Evolutionary conservation across 2,888 invertebrate species (phyloP), one percentile per base, ranked within the genome.

Genomic region (Acanthococcus lagerstroemiae): DNA sequence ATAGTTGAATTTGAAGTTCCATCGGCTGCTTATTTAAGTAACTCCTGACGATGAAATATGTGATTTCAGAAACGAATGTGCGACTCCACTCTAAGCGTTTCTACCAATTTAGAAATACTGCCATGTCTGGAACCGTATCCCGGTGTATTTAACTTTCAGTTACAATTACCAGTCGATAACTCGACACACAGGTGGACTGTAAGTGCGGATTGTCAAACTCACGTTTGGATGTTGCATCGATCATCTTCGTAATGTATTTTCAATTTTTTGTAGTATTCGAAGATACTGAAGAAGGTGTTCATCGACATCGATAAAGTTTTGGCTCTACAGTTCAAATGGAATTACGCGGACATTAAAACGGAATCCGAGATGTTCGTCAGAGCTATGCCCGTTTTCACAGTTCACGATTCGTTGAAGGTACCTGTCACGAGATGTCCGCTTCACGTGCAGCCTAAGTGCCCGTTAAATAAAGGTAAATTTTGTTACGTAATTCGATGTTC

Each of bases 271-370:
- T 55, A 69, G 69, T 69, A 65, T 26, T 69, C 69, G 5, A 52
- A 54, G 22, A 22, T 9, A n/a, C 21, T 69, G 17, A 67, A 68
- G 9, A 69, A 69, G 65, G 25, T 69, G 12, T 69, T 68, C 44
- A 68, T 69, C 19, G 69, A 69, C 30, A 68, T 69, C 22, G 57
- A 68, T 22, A 69, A 69, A 57, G 69, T 69, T 4, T 27, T 69
- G 15, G 56, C 68, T 6, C 17, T 69, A 17, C 68, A 69, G 50
- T 67, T 68, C 27, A 69, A 68, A 52, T 67, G 57, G 55, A 61
- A 65, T 24, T 52, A 30, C 24, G 54, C 54, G 1, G 67, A 67
- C 12, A 24, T 61, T 3, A 26, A 55, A 17, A 21, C n/a, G 9
- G 50, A 55, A 25, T 9, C 19, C 3, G 46, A 65, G 25, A 48